phyloP scores from a whole-genome alignment of 2,113 vertebrate species.

The Amazona guildingii region DNA sequence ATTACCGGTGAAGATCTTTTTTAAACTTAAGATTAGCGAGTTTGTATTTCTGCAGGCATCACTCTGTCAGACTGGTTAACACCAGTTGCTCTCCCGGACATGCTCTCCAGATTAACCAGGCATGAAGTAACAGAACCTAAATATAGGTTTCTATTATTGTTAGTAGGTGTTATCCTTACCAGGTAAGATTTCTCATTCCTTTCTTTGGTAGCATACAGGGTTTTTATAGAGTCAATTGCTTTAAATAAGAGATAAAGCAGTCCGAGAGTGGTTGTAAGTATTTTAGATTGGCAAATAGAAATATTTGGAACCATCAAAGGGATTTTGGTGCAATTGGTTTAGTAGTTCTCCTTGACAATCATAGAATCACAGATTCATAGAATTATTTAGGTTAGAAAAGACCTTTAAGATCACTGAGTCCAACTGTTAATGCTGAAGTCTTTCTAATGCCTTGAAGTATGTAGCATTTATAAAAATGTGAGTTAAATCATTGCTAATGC shows the following conservation, averaged over 20 bases:
- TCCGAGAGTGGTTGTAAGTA: not conserved
- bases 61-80: constrained; percentile 55
- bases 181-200: constrained; percentile 39
- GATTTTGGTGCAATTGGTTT: not conserved
- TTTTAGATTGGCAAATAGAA: not conserved
- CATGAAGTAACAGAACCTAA: constrained; percentile 57
- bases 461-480: not conserved
- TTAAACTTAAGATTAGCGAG: constrained; percentile 65
- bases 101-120: constrained; percentile 55
- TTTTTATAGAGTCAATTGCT: not conserved
- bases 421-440: not conserved
- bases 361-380: not conserved
- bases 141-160: constrained; percentile 59
- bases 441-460: not conserved
- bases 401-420: not conserved
- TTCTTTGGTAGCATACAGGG: not conserved
- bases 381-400: not conserved
- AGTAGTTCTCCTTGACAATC: not conserved
- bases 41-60: constrained; percentile 45
- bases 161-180: constrained; percentile 37
- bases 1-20: constrained; percentile 61
- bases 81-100: constrained; percentile 63
- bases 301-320: not conserved
- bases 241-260: not conserved
- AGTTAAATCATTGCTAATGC: not conserved